Base-by-base conservation (phyloP, 1,140 invertebrate species). In the Formica exsecta region DNA sequence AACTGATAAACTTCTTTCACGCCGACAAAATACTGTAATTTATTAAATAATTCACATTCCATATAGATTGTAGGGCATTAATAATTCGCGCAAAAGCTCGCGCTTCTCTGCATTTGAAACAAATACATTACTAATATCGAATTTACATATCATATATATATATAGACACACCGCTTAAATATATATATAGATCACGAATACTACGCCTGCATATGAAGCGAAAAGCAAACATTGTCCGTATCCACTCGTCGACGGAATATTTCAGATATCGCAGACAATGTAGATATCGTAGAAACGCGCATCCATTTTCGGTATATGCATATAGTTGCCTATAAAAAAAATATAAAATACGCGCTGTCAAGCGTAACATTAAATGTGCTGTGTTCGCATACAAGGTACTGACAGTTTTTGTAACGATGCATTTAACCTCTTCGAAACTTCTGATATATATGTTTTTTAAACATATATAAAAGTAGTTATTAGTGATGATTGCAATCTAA, bases 151-250 rank as follows among this genome's bases (percentile, higher is more conserved):
- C 16, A 3, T 77, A 51, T 32, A 51, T 65, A 4, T 22, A 48
- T 16, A 48, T 16, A 48, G 1, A 16, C 16, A 16, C 4, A 48
- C 36, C 36, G 36, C 36, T 38, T 41, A 41, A 9, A 22, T 54
- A 9, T 29, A 51, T 64, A 25, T 66, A 32, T n/a, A 36, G n/a
- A 68, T 22, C 38, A 44, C 79, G 62, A 86, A 86, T 68, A 79
- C 65, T 68, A 77, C 22, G 68, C 29, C 22, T 68, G 44, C n/a
- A 85, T 77, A 85, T 76, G 29, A 77, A 65, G 71, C 41, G 59
- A 22, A 80, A 77, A 86, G 75, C 66, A 77, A 79, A 81, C 66
- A 25, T 83, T 73, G 68, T 73, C n/a, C 13, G 11, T 59, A 71
- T 5, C 25, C n/a, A 32, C 51, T 81, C 66, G 44, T 25, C 7